phyloP scores from a whole-genome alignment of 2,797 vertebrate genomes.

The Bradypodion ventrale region DNA sequence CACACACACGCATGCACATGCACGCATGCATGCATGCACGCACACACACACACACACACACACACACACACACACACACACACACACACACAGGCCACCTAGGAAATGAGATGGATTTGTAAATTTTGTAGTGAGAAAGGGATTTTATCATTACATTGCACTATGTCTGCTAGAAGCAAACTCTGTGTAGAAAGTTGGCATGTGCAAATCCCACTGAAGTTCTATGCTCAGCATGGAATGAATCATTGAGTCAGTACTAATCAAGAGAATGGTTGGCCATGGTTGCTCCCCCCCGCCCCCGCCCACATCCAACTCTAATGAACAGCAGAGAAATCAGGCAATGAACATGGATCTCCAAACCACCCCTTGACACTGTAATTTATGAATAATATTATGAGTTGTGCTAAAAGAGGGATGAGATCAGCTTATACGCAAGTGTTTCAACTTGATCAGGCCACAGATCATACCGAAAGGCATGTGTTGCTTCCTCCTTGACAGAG shows the following conservation, averaged over 20 bases:
- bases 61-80: too few species aligned
- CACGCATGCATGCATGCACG: too few species aligned
- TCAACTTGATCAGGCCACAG: constrained; percentile 9
- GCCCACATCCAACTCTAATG: not conserved
- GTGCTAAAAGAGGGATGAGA: constrained; percentile 22
- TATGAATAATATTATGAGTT: constrained; percentile 14
- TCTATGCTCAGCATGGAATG: not conserved
- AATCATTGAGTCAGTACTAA: not conserved
- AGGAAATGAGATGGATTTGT: not conserved
- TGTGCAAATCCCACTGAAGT: not conserved
- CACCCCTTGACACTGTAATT: not conserved
- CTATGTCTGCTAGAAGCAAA: not conserved
- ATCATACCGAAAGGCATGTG: not conserved
- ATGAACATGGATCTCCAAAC: not conserved
- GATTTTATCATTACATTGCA: not conserved
- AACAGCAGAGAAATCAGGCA: not conserved
- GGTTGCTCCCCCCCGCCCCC: not conserved
- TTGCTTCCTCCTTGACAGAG: not conserved
- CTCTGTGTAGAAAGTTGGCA: too few species aligned
- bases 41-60: too few species aligned
- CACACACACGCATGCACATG: too few species aligned
- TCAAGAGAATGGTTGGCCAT: not conserved
- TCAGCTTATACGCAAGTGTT: not conserved
- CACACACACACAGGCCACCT: too few species aligned
- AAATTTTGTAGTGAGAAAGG: not conserved